A percentile compares a stretch with the other conserved stretches of the same genome.
phyloP scores from a whole-genome alignment of 2,888 invertebrate genomes.

The Polymixis lichenea region DNA sequence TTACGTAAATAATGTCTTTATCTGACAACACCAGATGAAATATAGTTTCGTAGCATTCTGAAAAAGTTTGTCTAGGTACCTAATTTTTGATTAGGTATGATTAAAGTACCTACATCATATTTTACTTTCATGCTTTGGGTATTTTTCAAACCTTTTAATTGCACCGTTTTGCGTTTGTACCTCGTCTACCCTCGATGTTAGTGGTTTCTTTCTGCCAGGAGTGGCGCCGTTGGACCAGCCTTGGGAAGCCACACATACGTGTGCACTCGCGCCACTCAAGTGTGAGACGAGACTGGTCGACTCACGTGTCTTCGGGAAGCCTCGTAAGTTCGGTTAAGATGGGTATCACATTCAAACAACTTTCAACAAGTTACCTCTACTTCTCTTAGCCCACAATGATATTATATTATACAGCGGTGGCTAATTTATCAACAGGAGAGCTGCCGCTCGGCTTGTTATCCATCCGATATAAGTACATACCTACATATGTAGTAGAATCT shows the following conservation, averaged over 20 bases:
- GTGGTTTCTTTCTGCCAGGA: conserved; percentile 7
- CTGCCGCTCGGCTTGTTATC: not conserved
- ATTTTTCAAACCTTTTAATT: not conserved
- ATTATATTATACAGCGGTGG: not conserved
- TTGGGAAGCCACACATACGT: conserved; percentile 79
- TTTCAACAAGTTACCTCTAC: conserved; percentile 47
- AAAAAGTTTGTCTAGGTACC: not conserved
- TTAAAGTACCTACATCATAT: not conserved
- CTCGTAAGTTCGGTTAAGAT: conserved; percentile 66
- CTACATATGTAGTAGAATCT: not conserved
- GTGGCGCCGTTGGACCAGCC: conserved; percentile 13
- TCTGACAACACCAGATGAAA: conserved; percentile 25
- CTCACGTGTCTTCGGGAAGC: conserved; percentile 80
- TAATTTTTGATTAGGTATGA: not conserved
- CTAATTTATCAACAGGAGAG: not conserved
- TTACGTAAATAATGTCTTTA: conserved; percentile 66
- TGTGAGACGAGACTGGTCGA: conserved; percentile 79
- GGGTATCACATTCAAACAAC: conserved; percentile 67
- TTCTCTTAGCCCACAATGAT: not conserved
- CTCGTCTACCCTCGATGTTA: not conserved
- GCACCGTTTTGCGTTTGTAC: not conserved
- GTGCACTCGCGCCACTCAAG: conserved; percentile 74
- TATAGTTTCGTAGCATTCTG: not conserved
- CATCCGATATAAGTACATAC: not conserved
- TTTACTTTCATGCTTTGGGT: not conserved